phyloP scores from a whole-genome alignment of 2,797 vertebrate species.

The Notoglanidium macrostoma region DNA sequence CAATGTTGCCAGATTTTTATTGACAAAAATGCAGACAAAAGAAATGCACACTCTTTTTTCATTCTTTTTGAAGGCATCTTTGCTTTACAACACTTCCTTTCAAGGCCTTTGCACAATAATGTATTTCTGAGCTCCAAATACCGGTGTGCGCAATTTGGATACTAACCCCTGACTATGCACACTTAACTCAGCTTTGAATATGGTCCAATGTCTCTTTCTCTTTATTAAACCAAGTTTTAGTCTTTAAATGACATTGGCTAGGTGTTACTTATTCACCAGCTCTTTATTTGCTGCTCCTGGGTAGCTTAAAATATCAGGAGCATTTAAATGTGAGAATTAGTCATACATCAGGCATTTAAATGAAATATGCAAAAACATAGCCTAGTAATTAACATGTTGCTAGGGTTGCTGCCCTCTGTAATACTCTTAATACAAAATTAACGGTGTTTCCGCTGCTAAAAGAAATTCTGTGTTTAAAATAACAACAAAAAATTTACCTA shows the following conservation, averaged over 20 bases:
- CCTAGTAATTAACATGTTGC: background rate
- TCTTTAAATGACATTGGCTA: background rate
- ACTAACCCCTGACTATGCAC: background rate
- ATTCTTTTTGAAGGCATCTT: no score
- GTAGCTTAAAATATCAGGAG: background rate
- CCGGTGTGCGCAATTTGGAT: background rate
- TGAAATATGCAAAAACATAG: background rate
- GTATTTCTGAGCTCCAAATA: no score
- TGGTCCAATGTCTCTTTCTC: background rate
- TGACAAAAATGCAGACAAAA: background rate
- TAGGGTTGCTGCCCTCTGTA: background rate
- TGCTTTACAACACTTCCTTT: no score
- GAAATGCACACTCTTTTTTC: no score
- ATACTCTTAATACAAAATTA: background rate
- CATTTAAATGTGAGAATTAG: background rate
- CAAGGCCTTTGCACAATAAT: no score
- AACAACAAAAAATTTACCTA: conserved; percentile 43
- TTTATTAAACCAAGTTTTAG: background rate
- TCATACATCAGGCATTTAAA: background rate
- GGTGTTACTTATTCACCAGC: background rate
- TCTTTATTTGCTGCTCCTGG: background rate
- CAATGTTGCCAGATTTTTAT: background rate
- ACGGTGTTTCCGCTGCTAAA: background rate
- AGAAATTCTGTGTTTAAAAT: conserved; percentile 57
- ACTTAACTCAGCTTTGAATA: background rate